phyloP scores from a whole-genome alignment of 2,888 invertebrate genomes.

The Eugnorisma glareosa region DNA sequence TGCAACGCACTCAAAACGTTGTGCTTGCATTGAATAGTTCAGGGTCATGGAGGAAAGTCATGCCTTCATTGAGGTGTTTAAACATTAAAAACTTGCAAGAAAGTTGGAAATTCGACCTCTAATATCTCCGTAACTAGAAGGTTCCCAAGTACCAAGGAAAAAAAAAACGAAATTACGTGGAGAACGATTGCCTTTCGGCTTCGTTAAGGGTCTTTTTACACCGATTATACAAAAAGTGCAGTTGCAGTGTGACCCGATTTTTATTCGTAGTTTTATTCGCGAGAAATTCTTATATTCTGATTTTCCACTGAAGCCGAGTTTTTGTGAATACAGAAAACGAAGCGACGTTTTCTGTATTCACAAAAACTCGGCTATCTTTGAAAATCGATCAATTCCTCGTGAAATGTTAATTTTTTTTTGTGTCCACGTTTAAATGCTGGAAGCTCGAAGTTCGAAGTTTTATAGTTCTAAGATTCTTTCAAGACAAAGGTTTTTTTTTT shows the following conservation, averaged over 20 bases:
- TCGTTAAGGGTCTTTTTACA: background rate
- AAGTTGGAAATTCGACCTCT: background rate
- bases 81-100: background rate
- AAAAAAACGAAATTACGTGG: background rate
- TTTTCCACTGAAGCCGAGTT: slow-evolving; percentile 18
- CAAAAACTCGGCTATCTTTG: slow-evolving; percentile 37
- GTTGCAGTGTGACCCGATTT: slow-evolving; percentile 7
- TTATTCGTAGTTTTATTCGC: background rate
- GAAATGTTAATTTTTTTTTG: slow-evolving; percentile 26
- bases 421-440: slow-evolving; percentile 9
- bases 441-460: slow-evolving; percentile 8
- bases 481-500: slow-evolving; percentile 39
- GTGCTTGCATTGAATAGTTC: background rate
- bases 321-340: too few relatives aligned
- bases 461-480: slow-evolving; percentile 18
- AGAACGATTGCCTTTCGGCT: background rate
- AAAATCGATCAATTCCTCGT: slow-evolving; percentile 31
- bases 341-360: slow-evolving; percentile 7
- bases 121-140: background rate
- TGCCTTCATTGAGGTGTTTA: too few relatives aligned
- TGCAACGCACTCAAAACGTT: background rate
- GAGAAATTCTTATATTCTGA: slow-evolving; percentile 33
- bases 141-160: background rate
- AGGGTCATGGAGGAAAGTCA: background rate
- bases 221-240: slow-evolving; percentile 11